phyloP scores from a whole-genome alignment of 2,113 vertebrate genomes.

The Polyodon spathula region DNA sequence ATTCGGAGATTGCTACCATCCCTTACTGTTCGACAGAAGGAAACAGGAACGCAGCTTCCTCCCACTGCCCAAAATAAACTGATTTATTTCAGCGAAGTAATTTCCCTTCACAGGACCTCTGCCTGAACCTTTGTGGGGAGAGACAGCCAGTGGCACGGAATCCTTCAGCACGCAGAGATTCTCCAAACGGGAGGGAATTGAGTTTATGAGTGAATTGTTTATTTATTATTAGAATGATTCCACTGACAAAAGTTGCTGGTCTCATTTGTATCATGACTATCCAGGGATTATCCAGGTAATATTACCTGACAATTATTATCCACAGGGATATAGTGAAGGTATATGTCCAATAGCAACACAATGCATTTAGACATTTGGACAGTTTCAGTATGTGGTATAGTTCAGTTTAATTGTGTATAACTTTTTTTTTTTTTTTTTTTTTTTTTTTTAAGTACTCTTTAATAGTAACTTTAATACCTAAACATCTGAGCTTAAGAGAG shows the following conservation, averaged over 20 bases:
- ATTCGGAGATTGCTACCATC: conserved; percentile 4
- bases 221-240: too few relatives aligned
- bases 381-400: neutral
- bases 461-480: too few relatives aligned
- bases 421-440: too few relatives aligned
- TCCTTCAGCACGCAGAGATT: neutral
- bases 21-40: conserved; percentile 9
- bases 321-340: too few relatives aligned
- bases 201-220: neutral
- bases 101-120: conserved; percentile 39
- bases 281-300: too few relatives aligned
- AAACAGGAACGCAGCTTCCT: conserved; percentile 26
- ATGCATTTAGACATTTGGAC: neutral
- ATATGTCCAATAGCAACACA: too few relatives aligned
- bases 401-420: neutral
- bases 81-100: conserved; percentile 20
- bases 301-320: too few relatives aligned
- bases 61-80: conserved; percentile 25
- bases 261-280: too few relatives aligned
- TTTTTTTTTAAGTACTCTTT: too few relatives aligned
- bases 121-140: conserved; percentile 19
- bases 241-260: too few relatives aligned
- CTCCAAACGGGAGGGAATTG: neutral
- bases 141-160: neutral
- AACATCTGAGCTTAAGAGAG: too few relatives aligned